Evolutionary conservation across 1,140 invertebrate species (phyloP).

Genomic region (Gryon sp.): DNA sequence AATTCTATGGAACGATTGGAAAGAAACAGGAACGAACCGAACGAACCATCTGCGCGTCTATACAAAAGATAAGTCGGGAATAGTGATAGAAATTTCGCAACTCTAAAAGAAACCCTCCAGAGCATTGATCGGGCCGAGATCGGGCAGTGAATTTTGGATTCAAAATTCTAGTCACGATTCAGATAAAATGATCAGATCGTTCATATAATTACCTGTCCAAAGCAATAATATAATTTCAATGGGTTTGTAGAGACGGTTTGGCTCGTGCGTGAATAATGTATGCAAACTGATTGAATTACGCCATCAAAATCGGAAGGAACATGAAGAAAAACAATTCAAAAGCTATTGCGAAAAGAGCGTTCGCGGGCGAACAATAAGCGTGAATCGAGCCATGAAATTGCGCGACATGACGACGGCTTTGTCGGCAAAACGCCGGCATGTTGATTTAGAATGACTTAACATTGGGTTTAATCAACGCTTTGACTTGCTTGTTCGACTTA

Average conservation of each 20-base stretch:
- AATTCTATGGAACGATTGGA: conserved; percentile 44
- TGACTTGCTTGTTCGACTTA: conserved; percentile 29
- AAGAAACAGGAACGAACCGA: conserved; percentile 50
- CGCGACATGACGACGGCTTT: conserved; percentile 55
- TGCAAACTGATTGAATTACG: conserved; percentile 39
- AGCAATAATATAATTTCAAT: conserved; percentile 60
- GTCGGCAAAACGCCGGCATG: conserved; percentile 36
- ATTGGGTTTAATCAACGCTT: conserved; percentile 52
- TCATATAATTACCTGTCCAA: conserved; percentile 70
- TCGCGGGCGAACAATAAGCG: conserved; percentile 42
- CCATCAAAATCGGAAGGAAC: conserved; percentile 6
- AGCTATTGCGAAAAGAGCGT: conserved; percentile 30
- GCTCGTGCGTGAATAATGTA: conserved; percentile 37
- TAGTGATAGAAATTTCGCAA: conserved; percentile 40
- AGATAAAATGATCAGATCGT: conserved; percentile 19
- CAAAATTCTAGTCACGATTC: conserved; percentile 38
- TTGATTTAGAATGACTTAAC: conserved; percentile 29
- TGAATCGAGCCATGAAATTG: conserved; percentile 50
- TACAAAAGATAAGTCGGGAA: conserved; percentile 34
- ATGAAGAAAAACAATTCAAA: conserved; percentile 47
- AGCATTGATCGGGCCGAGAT: no score
- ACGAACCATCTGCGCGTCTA: conserved; percentile 12
- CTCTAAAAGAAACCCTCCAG: conserved; percentile 3
- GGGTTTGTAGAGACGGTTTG: conserved; percentile 20
- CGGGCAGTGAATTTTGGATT: no score